Evolutionary conservation across 2,888 invertebrate genomes (phyloP), one percentile per base, ranked within the genome.

Genomic region (Stenurella melanura): DNA sequence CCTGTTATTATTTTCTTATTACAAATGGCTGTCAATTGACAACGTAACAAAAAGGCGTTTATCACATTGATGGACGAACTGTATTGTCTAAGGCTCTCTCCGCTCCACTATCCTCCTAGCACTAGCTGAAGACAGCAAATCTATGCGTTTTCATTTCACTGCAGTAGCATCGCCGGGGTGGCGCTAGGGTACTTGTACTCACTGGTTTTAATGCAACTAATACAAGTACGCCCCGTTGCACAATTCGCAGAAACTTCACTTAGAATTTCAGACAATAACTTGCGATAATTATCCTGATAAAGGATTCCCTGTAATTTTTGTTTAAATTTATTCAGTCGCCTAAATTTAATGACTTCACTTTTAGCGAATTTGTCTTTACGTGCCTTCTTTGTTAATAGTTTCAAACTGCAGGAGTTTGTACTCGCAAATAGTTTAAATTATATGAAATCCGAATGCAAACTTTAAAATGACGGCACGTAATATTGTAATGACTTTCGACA

Each of bases 361-460:
- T 63, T 10, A 18, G 34, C 61, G 42, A 66, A 42, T 42, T 42
- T 15, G 18, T 17, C 12, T 57, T 19, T 56, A 69, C 69, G 69
- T 69, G 69, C 26, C 30, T 69, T 54, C 67, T 67, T 67, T 67
- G 54, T 54, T 67, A 67, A 67, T 61, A 30, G 34, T 61, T 19
- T 21, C 10, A 30, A 34, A 61, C 30, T 18, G 3, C 26, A 61
- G 6, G 30, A 34, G 61, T 30, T 61, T 26, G 7, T 61, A 7
- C 30, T 61, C n/a, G 61, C 30, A 30, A 61, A 61, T 61, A 30
- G 61, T 61, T 58, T 11, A 1, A 58, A 58, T 21, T 58, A 19
- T 19, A 17, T n/a, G 15, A 12, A 11, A 15, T 34, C 7, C 42
- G 42, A 34, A 42, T 42, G 57, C 4, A 58, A 4, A 58, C 18